phyloP scores from a whole-genome alignment of 2,113 vertebrate species.

The Phylloscopus whistleri region DNA sequence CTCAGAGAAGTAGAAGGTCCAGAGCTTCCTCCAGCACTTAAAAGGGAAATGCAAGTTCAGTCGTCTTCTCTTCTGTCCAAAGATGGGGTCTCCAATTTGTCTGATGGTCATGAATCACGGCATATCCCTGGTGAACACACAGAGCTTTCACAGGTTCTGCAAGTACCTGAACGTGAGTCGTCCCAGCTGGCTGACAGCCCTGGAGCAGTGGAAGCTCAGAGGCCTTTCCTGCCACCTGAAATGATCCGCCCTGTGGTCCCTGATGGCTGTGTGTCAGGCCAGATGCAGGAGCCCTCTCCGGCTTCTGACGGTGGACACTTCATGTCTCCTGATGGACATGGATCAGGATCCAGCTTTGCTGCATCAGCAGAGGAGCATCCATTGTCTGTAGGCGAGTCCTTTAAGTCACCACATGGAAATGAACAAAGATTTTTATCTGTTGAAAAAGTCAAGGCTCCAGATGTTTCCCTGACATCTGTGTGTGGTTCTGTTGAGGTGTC shows the following conservation, averaged over 20 bases:
- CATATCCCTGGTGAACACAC: not conserved
- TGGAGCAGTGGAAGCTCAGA: not conserved
- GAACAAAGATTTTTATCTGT: not conserved
- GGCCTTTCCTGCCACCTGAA: constrained; percentile 51
- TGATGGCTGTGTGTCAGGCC: not conserved
- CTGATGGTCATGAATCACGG: not conserved
- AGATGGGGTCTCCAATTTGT: constrained; percentile 38
- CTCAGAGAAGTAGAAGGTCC: constrained; percentile 17
- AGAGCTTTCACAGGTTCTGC: not conserved
- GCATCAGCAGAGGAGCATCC: not conserved
- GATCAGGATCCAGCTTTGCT: constrained; percentile 1
- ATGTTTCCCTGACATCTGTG: not conserved
- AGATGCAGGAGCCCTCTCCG: not conserved
- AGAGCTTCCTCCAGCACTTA: not conserved
- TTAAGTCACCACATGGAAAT: constrained; percentile 56
- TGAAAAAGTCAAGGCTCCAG: not conserved
- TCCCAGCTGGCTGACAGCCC: constrained; percentile 47
- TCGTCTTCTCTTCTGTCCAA: constrained; percentile 45
- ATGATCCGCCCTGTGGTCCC: not conserved
- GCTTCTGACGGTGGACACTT: constrained; percentile 13
- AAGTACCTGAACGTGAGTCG: not conserved
- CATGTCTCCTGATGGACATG: constrained; percentile 37
- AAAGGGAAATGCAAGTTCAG: not conserved
- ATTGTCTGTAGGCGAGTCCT: constrained; percentile 48
- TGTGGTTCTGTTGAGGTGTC: not conserved